Evolutionary conservation across 2,797 vertebrate genomes (phyloP).

Genomic region (Fistularia commersonii): DNA sequence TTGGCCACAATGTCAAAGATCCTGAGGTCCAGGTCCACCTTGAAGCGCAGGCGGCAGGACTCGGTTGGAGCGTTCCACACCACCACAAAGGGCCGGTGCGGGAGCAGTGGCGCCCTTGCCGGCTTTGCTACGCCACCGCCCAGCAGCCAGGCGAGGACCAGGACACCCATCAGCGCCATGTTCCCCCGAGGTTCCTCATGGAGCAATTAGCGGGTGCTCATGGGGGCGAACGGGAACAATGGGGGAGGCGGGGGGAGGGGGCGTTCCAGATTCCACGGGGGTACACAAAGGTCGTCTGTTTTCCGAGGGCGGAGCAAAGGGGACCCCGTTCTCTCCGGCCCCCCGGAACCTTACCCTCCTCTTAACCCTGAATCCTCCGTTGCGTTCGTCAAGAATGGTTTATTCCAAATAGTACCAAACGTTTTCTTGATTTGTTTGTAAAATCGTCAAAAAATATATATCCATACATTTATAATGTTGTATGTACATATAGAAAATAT

Average conservation of each 20-base stretch:
- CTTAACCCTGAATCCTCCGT: no score
- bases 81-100: slow-evolving; percentile 81
- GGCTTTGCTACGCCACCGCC: slow-evolving; percentile 61
- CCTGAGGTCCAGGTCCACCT: slow-evolving; percentile 84
- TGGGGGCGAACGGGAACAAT: slow-evolving; percentile 27
- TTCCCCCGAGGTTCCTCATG: slow-evolving; percentile 30
- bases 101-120: slow-evolving; percentile 69
- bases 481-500: no score
- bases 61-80: slow-evolving; percentile 88
- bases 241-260: slow-evolving; percentile 31
- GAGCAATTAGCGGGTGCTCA: slow-evolving; percentile 40
- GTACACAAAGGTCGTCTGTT: slow-evolving; percentile 45
- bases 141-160: slow-evolving; percentile 34
- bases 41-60: slow-evolving; percentile 81
- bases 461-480: no score
- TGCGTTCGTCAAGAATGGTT: no score
- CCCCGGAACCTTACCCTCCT: no score
- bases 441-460: no score
- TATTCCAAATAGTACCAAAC: no score
- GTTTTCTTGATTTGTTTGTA: no score
- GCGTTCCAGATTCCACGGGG: slow-evolving; percentile 3
- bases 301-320: not conserved
- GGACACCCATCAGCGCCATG: slow-evolving; percentile 43
- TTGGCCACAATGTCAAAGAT: slow-evolving; percentile 87
- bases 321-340: not conserved